These are phyloP conservation scores for Oeneis ivallda DNA, from an alignment of 2,888 invertebrate species.

Conservation along the genomic window DNA sequence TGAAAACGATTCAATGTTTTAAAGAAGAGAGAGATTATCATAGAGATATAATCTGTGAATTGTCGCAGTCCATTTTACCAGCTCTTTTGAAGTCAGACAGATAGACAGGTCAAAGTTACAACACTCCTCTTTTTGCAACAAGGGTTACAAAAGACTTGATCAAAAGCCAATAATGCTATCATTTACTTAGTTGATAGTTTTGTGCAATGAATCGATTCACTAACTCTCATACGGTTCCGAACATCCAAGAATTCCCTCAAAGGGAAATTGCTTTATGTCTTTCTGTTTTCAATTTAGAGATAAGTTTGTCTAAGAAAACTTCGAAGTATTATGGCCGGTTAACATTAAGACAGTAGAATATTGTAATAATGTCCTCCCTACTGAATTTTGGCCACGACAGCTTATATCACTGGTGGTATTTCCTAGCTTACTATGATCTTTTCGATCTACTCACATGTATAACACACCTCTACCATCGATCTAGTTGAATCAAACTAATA, in stretches of 20 bases:
- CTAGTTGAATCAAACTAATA: too few species aligned
- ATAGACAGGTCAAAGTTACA: background rate
- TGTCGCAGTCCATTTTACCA: too few species aligned
- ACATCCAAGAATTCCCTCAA: background rate
- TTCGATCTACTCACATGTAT: too few species aligned
- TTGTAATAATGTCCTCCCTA: background rate
- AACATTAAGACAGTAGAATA: background rate
- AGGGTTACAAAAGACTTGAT: background rate
- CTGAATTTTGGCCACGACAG: too few species aligned
- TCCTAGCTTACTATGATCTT: too few species aligned
- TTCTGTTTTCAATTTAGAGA: constrained; percentile 10
- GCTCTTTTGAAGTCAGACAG: too few species aligned
- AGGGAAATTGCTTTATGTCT: constrained; percentile 4
- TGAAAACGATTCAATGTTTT: too few species aligned
- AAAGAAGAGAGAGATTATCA: too few species aligned
- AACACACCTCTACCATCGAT: too few species aligned
- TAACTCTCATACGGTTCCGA: background rate
- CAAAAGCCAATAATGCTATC: background rate
- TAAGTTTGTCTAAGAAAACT: background rate
- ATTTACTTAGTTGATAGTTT: background rate
- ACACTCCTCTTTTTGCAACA: background rate
- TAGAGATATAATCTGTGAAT: too few species aligned
- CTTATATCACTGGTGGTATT: too few species aligned
- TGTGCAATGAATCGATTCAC: background rate
- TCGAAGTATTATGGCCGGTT: background rate